These are phyloP conservation scores for Triplophysa dalaica DNA, from an alignment of 2,113 vertebrate species.

Conservation along the genomic window DNA sequence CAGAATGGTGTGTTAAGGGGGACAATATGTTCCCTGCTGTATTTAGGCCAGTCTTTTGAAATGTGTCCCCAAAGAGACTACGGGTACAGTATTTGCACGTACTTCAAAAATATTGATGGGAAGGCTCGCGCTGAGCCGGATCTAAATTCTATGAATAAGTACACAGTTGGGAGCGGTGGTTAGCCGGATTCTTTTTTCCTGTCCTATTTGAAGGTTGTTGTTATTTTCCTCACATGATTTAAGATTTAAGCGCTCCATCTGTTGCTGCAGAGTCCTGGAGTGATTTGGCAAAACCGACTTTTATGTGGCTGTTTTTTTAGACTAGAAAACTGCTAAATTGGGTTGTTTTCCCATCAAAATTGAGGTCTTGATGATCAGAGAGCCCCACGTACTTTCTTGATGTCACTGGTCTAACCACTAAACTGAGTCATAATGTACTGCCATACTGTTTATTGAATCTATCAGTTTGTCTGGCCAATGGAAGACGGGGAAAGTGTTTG, in stretches of 20 bases:
- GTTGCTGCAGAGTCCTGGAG: background rate
- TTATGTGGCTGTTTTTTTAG: background rate
- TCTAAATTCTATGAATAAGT: constrained; percentile 29
- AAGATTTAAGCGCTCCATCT: background rate
- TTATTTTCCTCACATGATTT: background rate
- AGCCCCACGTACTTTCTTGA: no score
- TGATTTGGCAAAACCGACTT: background rate
- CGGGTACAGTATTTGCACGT: background rate
- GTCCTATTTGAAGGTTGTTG: background rate
- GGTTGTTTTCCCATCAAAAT: no score
- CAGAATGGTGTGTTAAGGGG: background rate
- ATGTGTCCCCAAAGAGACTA: constrained; percentile 27
- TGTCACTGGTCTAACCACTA: no score
- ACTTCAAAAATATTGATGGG: constrained; percentile 32
- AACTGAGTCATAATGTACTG: no score
- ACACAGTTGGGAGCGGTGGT: background rate
- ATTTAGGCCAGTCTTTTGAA: constrained; percentile 19
- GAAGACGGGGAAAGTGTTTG: no score
- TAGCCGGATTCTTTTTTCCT: background rate
- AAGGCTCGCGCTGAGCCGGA: background rate
- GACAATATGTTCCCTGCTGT: background rate
- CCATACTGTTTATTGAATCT: no score
- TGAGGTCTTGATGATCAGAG: no score
- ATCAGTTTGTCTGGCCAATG: no score
- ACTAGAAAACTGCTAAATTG: no score